Percentiles rank a stretch among this genome's conserved stretches.
Conservation (phyloP, 2,888 invertebrate species). For the Drosophila picticornis region DNA sequence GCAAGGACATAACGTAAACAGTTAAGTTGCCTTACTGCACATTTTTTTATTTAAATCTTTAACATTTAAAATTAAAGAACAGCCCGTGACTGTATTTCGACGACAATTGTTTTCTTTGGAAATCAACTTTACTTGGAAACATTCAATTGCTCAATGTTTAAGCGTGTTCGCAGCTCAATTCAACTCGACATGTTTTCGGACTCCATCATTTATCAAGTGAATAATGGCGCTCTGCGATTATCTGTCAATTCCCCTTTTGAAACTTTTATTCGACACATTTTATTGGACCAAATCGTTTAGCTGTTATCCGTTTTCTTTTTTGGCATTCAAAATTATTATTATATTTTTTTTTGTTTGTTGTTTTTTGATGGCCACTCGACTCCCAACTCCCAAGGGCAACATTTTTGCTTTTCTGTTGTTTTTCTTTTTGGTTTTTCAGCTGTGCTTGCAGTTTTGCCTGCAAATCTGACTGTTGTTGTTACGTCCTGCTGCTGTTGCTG, state of each 20-base stretch:
- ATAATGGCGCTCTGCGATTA: constrained; percentile 39
- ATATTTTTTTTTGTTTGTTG: background rate
- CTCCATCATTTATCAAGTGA: constrained; percentile 52
- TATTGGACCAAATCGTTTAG: constrained; percentile 61
- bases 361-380: constrained; percentile 24
- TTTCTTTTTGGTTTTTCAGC: constrained; percentile 12
- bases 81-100: constrained; percentile 23
- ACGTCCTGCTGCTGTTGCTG: constrained; percentile 34
- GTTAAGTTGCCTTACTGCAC: constrained; percentile 42
- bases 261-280: constrained; percentile 74
- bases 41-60: constrained; percentile 5
- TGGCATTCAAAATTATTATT: constrained; percentile 52
- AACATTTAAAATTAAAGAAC: background rate
- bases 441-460: constrained; percentile 37
- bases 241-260: constrained; percentile 49
- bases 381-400: constrained; percentile 45
- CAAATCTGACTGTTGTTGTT: constrained; percentile 46
- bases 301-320: constrained; percentile 44
- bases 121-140: background rate
- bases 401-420: constrained; percentile 13
- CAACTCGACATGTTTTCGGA: background rate
- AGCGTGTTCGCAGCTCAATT: background rate
- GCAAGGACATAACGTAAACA: constrained; percentile 25
- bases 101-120: background rate
- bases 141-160: background rate